These are phyloP conservation scores for Plectrocnemia conspersa DNA, from an alignment of 1,140 invertebrate genomes.

Conservation along the genomic window DNA sequence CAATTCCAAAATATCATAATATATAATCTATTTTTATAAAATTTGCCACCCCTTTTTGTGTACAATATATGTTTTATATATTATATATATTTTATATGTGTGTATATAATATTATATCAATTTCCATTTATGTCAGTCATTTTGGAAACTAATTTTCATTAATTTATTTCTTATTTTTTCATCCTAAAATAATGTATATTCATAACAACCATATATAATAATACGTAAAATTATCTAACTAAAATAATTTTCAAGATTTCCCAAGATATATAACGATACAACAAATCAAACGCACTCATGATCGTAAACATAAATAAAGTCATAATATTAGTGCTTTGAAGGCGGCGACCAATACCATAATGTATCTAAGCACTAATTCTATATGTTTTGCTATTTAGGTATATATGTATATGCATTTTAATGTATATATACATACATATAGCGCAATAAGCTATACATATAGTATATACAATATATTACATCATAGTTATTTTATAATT, in stretches of 20 bases:
- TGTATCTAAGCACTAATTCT: too few species aligned
- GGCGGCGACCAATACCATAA: too few species aligned
- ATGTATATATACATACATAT: too few species aligned
- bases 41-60: too few species aligned
- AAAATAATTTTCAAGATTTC: neutral
- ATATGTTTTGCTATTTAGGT: neutral
- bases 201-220: neutral
- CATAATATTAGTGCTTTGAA: too few species aligned
- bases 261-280: constrained; percentile 5
- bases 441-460: constrained; percentile 7
- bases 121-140: constrained; percentile 24
- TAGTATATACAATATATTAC: constrained; percentile 15
- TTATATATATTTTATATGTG: too few species aligned
- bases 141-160: constrained; percentile 23
- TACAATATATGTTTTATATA: too few species aligned
- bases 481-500: constrained; percentile 21
- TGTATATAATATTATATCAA: too few species aligned
- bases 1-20: too few species aligned
- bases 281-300: constrained; percentile 7
- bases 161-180: constrained; percentile 2
- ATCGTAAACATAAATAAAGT: constrained; percentile 1
- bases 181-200: constrained; percentile 8
- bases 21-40: too few species aligned
- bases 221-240: neutral
- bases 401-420: constrained; percentile 5